These are phyloP conservation scores for Brachyhypopomus gauderio DNA, from an alignment of 2,113 vertebrate genomes.

Conservation along the genomic window DNA sequence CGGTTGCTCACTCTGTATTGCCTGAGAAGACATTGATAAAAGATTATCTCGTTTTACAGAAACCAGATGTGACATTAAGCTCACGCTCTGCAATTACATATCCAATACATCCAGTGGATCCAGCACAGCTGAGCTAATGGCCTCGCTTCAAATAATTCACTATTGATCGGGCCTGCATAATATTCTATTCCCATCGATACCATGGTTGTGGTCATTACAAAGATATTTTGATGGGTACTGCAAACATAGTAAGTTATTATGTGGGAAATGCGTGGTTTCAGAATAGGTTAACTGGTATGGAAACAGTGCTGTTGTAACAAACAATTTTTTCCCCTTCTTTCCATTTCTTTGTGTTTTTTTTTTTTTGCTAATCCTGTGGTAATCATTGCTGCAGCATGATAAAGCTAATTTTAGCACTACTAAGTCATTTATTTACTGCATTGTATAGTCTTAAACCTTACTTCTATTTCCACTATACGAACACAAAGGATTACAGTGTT, in stretches of 20 bases:
- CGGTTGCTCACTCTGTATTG: conserved; percentile 29
- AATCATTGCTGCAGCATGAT: conserved; percentile 20
- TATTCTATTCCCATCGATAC: conserved; percentile 29
- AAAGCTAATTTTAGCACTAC: background rate
- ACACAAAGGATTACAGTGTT: conserved; percentile 31
- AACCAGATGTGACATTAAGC: conserved; percentile 53
- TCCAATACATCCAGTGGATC: conserved; percentile 47
- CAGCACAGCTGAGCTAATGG: conserved; percentile 46
- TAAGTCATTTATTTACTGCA: background rate
- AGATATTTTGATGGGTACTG: conserved; percentile 37
- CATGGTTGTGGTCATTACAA: conserved; percentile 30
- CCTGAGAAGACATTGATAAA: conserved; percentile 43
- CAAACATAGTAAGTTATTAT: conserved; percentile 13
- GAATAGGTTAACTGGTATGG: too few relatives aligned
- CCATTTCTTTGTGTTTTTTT: background rate
- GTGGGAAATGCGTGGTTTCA: too few relatives aligned
- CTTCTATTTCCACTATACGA: background rate
- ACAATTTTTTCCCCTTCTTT: background rate
- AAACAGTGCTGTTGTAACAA: too few relatives aligned
- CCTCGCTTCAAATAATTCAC: conserved; percentile 45
- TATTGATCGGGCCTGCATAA: conserved; percentile 51
- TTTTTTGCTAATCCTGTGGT: conserved; percentile 7
- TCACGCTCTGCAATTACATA: conserved; percentile 49
- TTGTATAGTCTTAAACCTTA: background rate
- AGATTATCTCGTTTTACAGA: conserved; percentile 49